phyloP scores from a whole-genome alignment of 2,113 vertebrate genomes.

The Corapipo altera region DNA sequence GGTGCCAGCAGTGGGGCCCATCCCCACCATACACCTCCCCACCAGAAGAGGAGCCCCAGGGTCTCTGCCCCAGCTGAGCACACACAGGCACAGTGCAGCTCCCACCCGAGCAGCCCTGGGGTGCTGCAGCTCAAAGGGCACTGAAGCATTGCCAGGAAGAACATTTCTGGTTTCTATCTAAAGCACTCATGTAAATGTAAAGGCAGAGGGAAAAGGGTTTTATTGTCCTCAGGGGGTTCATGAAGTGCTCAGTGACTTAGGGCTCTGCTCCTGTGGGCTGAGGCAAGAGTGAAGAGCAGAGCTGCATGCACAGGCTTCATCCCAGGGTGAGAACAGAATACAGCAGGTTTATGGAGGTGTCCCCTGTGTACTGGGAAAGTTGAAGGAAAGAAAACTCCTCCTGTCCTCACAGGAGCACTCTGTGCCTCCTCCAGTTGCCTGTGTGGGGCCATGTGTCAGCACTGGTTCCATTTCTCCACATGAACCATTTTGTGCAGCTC shows the following conservation, averaged over 20 bases:
- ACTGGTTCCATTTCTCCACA: background rate
- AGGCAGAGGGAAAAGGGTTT: background rate
- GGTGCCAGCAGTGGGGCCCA: background rate
- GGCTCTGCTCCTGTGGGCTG: background rate
- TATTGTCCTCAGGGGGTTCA: background rate
- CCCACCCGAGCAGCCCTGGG: background rate
- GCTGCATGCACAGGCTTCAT: background rate
- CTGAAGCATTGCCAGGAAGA: background rate
- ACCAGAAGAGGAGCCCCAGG: background rate
- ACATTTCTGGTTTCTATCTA: background rate
- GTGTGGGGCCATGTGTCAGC: background rate
- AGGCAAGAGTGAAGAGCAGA: background rate
- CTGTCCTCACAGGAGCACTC: background rate
- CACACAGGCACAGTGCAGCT: fast-evolving
- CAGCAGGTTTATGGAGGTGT: background rate
- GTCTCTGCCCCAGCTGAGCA: background rate
- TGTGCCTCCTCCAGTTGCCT: background rate
- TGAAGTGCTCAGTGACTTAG: background rate
- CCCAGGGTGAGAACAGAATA: background rate
- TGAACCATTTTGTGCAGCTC: background rate
- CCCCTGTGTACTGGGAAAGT: background rate
- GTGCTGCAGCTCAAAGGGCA: background rate
- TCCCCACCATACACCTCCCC: fast-evolving
- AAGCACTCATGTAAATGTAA: no score
- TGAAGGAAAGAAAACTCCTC: background rate